Conservation (phyloP, 2,113 vertebrate genomes). For the Meriones unguiculatus region DNA sequence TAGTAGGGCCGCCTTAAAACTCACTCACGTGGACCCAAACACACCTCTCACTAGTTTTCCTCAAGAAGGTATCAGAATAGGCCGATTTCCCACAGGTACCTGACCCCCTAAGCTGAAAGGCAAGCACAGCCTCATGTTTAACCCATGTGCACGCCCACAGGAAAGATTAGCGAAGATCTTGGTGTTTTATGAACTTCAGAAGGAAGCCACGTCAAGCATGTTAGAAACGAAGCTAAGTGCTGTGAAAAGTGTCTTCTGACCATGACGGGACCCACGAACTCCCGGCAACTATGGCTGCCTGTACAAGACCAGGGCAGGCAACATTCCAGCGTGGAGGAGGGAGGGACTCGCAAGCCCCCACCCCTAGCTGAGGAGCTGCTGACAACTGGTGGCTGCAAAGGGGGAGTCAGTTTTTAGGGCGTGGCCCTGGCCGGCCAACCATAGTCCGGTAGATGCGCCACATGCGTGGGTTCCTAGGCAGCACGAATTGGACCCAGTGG, state of each 20-base stretch:
- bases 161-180: neutral
- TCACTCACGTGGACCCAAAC: neutral
- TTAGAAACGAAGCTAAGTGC: neutral
- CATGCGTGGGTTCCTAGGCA: neutral
- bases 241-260: neutral
- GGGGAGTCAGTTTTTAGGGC: neutral
- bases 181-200: neutral
- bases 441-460: neutral
- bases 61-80: neutral
- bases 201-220: neutral
- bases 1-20: neutral
- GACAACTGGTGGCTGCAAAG: neutral
- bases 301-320: neutral
- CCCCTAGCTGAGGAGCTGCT: neutral
- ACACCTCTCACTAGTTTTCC: neutral
- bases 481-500: neutral
- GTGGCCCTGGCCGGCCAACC: neutral
- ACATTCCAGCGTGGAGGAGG: neutral
- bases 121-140: neutral
- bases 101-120: too few relatives aligned
- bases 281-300: neutral
- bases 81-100: neutral
- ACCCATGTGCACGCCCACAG: neutral
- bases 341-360: neutral
- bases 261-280: neutral